A percentile compares a stretch with the other conserved stretches of the same genome.
Conservation (phyloP, 2,888 invertebrate genomes). For the Sphinx pinastri region DNA sequence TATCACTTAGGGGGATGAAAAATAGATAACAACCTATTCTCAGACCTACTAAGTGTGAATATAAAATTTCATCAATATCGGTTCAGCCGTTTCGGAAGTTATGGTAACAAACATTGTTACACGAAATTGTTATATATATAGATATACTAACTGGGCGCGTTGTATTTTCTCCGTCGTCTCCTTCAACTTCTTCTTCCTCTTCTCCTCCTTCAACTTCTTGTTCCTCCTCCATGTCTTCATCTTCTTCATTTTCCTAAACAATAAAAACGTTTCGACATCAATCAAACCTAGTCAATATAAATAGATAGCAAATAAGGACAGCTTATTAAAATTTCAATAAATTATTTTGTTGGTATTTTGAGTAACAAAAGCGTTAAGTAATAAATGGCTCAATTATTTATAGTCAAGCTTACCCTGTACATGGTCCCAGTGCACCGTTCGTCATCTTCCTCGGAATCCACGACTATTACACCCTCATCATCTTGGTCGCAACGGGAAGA, state of each 20-base stretch:
- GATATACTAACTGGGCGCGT: conserved; percentile 59
- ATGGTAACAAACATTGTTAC: no score
- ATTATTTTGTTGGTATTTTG: not conserved
- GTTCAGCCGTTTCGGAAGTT: no score
- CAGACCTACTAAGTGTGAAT: no score
- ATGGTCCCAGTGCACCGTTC: conserved; percentile 85
- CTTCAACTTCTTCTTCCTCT: conserved; percentile 71
- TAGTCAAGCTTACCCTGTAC: conserved; percentile 66
- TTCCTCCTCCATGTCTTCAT: conserved; percentile 81
- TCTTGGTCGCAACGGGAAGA: conserved; percentile 94
- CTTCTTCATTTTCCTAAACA: conserved; percentile 76
- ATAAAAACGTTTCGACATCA: not conserved
- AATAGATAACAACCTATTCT: no score
- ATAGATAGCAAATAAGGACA: no score
- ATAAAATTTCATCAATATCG: no score
- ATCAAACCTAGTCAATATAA: no score
- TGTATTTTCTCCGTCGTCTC: conserved; percentile 65
- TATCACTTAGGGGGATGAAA: no score
- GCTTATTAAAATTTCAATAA: not conserved
- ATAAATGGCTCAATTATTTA: conserved; percentile 15
- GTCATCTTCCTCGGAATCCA: conserved; percentile 91
- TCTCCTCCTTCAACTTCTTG: conserved; percentile 74
- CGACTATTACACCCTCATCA: conserved; percentile 90
- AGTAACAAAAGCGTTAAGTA: no score
- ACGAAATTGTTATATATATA: no score